phyloP scores from a whole-genome alignment of 2,888 invertebrate genomes.

The Ectropis crepuscularia region DNA sequence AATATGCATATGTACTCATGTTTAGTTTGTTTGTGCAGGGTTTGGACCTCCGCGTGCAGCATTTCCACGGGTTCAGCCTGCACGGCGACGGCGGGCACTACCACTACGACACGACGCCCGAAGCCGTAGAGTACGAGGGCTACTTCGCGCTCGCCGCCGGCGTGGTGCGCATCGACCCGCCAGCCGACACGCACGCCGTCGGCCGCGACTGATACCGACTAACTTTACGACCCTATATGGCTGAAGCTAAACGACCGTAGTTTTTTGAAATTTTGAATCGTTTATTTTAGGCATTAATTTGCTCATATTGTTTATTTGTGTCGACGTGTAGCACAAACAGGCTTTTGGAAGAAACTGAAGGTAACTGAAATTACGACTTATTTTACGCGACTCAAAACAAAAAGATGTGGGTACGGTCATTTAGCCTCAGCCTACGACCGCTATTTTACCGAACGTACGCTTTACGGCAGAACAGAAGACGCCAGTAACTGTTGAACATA shows the following conservation, averaged over 20 bases:
- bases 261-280: slow-evolving; percentile 17
- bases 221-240: background rate
- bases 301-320: background rate
- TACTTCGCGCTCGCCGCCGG: slow-evolving; percentile 92
- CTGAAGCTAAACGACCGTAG: background rate
- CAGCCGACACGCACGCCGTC: slow-evolving; percentile 86
- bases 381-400: no score
- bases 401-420: no score
- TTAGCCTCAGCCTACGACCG: no score
- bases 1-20: no score
- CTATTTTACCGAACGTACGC: no score
- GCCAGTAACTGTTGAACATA: no score
- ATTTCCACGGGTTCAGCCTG: slow-evolving; percentile 96
- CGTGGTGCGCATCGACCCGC: slow-evolving; percentile 91
- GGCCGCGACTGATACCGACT: slow-evolving; percentile 88
- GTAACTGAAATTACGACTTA: no score
- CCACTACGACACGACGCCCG: slow-evolving; percentile 97
- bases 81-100: slow-evolving; percentile 97
- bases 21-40: slow-evolving; percentile 81
- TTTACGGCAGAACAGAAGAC: no score
- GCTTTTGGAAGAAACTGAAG: no score
- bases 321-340: no score
- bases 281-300: background rate
- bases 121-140: slow-evolving; percentile 93
- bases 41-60: slow-evolving; percentile 95